phyloP scores from a whole-genome alignment of 30 jellyfish, hydroid and myxozoan genomes.

The Cassiopea andromeda region DNA sequence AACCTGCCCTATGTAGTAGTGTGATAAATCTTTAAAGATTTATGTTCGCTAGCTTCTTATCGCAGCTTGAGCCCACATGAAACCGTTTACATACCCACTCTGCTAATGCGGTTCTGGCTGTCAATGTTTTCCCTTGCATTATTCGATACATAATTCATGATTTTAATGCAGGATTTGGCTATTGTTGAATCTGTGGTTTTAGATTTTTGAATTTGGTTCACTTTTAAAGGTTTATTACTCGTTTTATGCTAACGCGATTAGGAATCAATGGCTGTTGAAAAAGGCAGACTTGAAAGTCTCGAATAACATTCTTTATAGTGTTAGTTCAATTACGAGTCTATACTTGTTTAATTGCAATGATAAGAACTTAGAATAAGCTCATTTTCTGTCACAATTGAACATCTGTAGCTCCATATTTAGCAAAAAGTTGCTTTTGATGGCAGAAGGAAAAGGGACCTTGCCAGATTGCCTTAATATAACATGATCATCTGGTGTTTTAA shows the following conservation, averaged over 20 bases:
- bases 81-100: not conserved
- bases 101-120: not conserved
- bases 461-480: no score
- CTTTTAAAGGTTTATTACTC: not conserved
- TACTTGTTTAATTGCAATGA: not conserved
- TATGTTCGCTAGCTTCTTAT: not conserved
- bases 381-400: not conserved
- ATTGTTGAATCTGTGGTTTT: not conserved
- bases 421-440: not conserved
- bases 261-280: not conserved
- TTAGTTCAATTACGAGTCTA: not conserved
- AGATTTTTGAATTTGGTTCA: not conserved
- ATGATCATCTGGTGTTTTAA: no score
- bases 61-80: not conserved
- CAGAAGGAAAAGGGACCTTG: not conserved
- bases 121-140: not conserved
- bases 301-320: not conserved
- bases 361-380: not conserved
- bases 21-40: not conserved
- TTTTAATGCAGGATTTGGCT: not conserved
- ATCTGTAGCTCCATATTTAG: not conserved
- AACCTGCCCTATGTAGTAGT: no score
- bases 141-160: not conserved
- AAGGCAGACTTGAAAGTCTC: not conserved
- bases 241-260: not conserved